phyloP scores from a whole-genome alignment of 2,888 invertebrate genomes.

The Frankliniella fusca region DNA sequence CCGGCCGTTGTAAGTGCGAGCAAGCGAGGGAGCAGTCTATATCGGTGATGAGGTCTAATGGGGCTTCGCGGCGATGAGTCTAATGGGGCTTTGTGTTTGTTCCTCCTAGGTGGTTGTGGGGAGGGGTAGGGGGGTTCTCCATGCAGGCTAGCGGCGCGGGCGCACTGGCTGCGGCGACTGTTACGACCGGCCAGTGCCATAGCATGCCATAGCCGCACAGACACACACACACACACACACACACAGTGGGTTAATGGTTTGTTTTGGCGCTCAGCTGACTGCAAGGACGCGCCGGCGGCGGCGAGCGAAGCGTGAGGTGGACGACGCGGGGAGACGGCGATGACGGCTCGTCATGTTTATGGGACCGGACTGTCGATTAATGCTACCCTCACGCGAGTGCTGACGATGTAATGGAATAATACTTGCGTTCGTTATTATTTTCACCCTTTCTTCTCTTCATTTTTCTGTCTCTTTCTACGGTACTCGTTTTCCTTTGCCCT shows the following conservation, averaged over 20 bases:
- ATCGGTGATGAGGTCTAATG: neutral
- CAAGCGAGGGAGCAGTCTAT: no score
- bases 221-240: conserved; percentile 26
- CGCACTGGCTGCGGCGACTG: conserved; percentile 29
- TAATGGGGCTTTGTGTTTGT: conserved; percentile 29
- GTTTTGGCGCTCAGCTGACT: conserved; percentile 23
- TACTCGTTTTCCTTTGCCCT: no score
- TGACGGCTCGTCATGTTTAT: conserved; percentile 34
- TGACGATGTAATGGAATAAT: no score
- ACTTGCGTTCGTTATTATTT: neutral
- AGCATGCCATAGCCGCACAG: neutral
- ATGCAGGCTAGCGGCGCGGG: conserved; percentile 9
- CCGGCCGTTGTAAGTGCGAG: no score
- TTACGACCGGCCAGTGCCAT: conserved; percentile 32
- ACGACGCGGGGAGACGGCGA: conserved; percentile 21
- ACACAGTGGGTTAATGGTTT: conserved; percentile 13
- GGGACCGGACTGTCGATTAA: conserved; percentile 24
- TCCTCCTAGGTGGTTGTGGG: neutral
- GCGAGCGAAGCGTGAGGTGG: neutral
- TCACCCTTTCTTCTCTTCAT: neutral
- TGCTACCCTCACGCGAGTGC: neutral
- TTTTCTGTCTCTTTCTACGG: neutral
- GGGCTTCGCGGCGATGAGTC: conserved; percentile 23
- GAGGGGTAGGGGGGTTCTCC: conserved; percentile 28
- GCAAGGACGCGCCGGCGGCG: neutral